These are phyloP conservation scores for Tetramorium bicarinatum DNA, from an alignment of 2,888 invertebrate genomes.

Conservation along the genomic window DNA sequence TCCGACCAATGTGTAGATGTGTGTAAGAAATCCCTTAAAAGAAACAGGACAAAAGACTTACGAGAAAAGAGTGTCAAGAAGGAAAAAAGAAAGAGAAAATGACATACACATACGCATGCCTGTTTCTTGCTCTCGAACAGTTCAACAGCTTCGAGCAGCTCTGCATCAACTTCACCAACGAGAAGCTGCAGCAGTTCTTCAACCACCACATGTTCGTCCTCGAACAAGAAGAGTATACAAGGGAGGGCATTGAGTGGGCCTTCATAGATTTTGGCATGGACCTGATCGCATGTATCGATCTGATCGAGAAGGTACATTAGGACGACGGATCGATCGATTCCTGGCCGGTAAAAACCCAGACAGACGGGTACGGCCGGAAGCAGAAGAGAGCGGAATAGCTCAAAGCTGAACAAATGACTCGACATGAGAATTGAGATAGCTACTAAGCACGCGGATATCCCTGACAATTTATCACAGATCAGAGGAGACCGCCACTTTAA, in stretches of 20 bases:
- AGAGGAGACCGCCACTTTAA: conserved; percentile 49
- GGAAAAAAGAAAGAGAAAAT: background rate
- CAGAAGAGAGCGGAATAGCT: background rate
- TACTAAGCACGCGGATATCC: conserved; percentile 39
- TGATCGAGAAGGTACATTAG: conserved; percentile 94
- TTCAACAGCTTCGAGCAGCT: conserved; percentile 98
- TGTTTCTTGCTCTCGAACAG: conserved; percentile 77
- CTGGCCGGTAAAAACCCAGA: conserved; percentile 24
- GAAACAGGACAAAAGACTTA: conserved; percentile 5
- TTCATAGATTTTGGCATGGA: conserved; percentile 99
- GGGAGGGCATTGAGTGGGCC: conserved; percentile 97
- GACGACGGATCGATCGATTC: conserved; percentile 39
- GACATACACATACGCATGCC: conserved; percentile 66
- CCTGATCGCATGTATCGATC: conserved; percentile 97
- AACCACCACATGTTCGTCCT: conserved; percentile 99
- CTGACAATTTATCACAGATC: conserved; percentile 49
- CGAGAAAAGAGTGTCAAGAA: conserved; percentile 12
- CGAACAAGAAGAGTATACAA: conserved; percentile 98
- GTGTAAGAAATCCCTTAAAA: conserved; percentile 33
- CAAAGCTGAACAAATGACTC: background rate
- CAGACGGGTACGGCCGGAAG: conserved; percentile 38
- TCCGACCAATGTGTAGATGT: conserved; percentile 2
- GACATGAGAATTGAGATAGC: conserved; percentile 16
- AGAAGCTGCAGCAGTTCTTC: conserved; percentile 99
- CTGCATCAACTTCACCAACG: conserved; percentile 99